A percentile compares a stretch with the other conserved stretches of the same genome.
These are phyloP conservation scores for Percopsis omiscomaycus DNA, from an alignment of 2,797 vertebrate species.

Conservation along the genomic window DNA sequence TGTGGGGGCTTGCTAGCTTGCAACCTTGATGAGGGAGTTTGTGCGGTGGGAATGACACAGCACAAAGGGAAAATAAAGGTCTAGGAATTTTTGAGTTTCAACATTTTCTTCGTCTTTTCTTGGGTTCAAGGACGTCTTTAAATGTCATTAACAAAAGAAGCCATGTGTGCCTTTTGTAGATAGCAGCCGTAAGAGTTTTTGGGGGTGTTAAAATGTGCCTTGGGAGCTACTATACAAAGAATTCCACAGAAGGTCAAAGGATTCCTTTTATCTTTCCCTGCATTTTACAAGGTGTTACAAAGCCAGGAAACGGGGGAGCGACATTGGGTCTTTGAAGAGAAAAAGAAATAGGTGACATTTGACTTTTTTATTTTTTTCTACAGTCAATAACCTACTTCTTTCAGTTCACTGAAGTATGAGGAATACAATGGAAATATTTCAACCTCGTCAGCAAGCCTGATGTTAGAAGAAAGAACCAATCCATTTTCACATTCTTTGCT, in stretches of 20 bases:
- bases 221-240: background rate
- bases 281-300: slow-evolving; percentile 34
- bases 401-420: slow-evolving; percentile 25
- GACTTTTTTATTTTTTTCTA: slow-evolving; percentile 27
- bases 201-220: background rate
- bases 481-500: slow-evolving; percentile 23
- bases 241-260: background rate
- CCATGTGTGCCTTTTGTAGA: slow-evolving; percentile 1
- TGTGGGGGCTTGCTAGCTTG: background rate
- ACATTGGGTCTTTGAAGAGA: slow-evolving; percentile 27
- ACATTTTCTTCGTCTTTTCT: slow-evolving; percentile 11
- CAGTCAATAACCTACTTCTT: slow-evolving; percentile 26
- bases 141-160: slow-evolving; percentile 2
- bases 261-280: slow-evolving; percentile 25
- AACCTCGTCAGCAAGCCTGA: slow-evolving; percentile 41
- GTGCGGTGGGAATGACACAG: background rate
- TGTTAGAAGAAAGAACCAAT: slow-evolving; percentile 32
- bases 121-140: slow-evolving; percentile 2
- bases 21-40: background rate
- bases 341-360: slow-evolving; percentile 45
- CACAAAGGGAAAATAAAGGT: background rate
- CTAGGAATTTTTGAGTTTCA: background rate
- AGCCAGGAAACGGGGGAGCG: slow-evolving; percentile 24
- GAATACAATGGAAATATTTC: slow-evolving; percentile 43
- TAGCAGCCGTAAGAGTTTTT: background rate